Conservation (phyloP, 2,113 vertebrate genomes). For the Noturus placidus region DNA sequence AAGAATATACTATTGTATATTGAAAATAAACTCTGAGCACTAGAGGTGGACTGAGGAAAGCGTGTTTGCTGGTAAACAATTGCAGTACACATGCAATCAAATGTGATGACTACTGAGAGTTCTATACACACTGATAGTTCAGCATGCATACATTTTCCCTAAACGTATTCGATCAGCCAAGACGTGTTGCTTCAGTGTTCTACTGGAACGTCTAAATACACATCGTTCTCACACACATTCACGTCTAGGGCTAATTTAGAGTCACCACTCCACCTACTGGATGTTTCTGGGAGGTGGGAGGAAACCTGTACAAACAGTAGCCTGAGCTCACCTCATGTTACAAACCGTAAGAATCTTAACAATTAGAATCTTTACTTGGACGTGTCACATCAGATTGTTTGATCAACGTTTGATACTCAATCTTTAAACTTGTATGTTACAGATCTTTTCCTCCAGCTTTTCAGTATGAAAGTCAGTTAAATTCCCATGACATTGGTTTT, state of each 20-base stretch:
- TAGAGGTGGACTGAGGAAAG: neutral
- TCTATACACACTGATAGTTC: neutral
- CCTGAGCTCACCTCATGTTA: neutral
- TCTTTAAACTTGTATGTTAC: too few relatives aligned
- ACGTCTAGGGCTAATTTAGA: neutral
- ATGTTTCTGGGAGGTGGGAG: neutral
- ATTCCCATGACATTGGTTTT: too few relatives aligned
- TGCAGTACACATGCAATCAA: neutral
- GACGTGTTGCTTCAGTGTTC: too few relatives aligned
- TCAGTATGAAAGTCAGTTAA: too few relatives aligned
- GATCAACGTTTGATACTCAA: too few relatives aligned
- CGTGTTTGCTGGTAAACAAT: neutral
- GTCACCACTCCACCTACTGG: neutral
- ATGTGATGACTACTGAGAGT: neutral
- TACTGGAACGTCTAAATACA: neutral
- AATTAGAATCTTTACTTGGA: too few relatives aligned
- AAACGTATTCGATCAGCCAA: too few relatives aligned
- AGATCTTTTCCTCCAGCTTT: too few relatives aligned
- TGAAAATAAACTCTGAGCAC: neutral
- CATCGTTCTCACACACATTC: neutral
- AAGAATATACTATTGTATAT: neutral
- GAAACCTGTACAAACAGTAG: neutral
- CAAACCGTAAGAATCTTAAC: neutral
- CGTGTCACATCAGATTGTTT: too few relatives aligned
- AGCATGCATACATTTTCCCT: neutral